A percentile compares a stretch with the other conserved stretches of the same genome.
phyloP scores from a whole-genome alignment of 2,888 invertebrate genomes.

The Teleogryllus oceanicus region DNA sequence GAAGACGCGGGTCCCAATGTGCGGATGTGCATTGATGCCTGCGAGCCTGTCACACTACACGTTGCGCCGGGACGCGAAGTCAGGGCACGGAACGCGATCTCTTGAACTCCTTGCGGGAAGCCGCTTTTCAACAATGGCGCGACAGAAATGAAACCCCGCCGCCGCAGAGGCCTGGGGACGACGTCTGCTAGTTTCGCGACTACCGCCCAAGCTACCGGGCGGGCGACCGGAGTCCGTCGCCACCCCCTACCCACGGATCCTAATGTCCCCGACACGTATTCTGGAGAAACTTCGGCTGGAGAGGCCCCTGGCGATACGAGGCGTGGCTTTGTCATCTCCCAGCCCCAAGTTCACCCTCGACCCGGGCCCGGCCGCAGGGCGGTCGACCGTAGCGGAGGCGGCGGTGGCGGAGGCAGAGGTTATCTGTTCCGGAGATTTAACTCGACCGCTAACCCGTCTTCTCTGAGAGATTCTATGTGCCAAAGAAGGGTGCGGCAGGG shows the following conservation, averaged over 20 bases:
- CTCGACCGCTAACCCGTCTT: not conserved
- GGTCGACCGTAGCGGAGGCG: constrained; percentile 1
- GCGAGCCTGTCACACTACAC: no score
- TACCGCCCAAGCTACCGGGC: not conserved
- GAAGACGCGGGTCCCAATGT: no score
- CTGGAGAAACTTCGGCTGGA: constrained; percentile 5
- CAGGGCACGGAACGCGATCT: no score
- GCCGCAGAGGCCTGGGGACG: not conserved
- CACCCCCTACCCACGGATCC: not conserved
- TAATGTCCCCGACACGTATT: constrained; percentile 7
- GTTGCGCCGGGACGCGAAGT: no score
- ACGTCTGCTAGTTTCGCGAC: not conserved
- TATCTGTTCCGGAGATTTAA: not conserved
- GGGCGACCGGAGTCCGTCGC: not conserved
- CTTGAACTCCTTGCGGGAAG: not conserved
- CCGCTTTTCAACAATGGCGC: not conserved
- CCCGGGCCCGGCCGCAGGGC: not conserved
- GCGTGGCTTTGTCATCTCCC: not conserved
- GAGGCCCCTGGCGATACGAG: constrained; percentile 6
- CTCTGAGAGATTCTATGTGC: no score
- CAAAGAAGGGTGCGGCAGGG: no score
- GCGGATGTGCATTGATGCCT: no score
- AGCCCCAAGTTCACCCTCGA: constrained; percentile 7
- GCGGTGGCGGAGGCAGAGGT: not conserved
- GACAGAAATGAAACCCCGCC: constrained; percentile 18